Evolutionary conservation across 2,888 invertebrate species (phyloP), one percentile per base, ranked within the genome.

Genomic region (Invenusta paracnida): DNA sequence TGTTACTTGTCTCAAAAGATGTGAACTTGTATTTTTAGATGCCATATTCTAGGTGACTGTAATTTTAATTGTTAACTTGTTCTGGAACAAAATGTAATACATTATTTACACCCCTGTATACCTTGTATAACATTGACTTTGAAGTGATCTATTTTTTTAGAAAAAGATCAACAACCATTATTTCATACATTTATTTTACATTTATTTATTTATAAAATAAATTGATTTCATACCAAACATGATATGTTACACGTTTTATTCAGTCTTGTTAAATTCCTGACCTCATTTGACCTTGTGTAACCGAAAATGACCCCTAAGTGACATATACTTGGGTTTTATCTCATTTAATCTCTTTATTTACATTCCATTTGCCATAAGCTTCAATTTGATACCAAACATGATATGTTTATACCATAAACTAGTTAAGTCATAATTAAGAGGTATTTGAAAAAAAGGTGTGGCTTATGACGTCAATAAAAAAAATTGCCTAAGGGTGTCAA

Each of bases 191-290:
- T n/a, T n/a, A n/a, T n/a, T n/a, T n/a, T n/a, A n/a, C n/a, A n/a
- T n/a, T n/a, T n/a, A n/a, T n/a, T n/a, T n/a, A n/a, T n/a, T n/a
- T n/a, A 73, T 73, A 73, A 73, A 73, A 73, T 73, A 5, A 25
- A 13, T 23, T 73, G 73, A 73, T 73, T 73, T 73, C 73, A 73
- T 73, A 23, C 73, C 73, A 73, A 73, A 73, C 73, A 73, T 73
- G 73, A 73, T 73, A 73, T 73, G 73, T 73, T 73, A 13, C 27
- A 73, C 73, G 73, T 73, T 73, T 73, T 73, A 73, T 73, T 73
- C 73, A 73, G 73, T 73, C 73, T 23, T 73, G 73, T 5, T 25
- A 73, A 73, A 73, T 73, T 73, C 73, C 11, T 23, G 17, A 73
- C 73, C 73, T 73, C 73, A 25, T 73, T 73, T 73, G 27, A 13